These are phyloP conservation scores for Calephelis perditalis DNA, from an alignment of 2,888 invertebrate species.

Conservation along the genomic window DNA sequence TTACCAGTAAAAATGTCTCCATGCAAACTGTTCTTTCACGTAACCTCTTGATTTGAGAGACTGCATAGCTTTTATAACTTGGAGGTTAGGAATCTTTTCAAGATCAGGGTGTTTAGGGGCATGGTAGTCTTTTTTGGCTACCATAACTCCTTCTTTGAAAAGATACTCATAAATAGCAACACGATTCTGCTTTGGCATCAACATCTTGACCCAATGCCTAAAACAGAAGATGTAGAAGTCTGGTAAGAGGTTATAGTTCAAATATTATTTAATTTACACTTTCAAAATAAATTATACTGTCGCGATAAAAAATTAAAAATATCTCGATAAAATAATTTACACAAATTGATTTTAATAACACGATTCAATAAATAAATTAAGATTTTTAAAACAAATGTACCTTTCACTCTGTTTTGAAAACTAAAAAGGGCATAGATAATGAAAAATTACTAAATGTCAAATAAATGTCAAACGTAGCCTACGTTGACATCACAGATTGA, in stretches of 20 bases:
- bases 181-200: conserved; percentile 99
- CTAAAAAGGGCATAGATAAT: conserved; percentile 38
- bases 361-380: conserved; percentile 35
- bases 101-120: conserved; percentile 98
- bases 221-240: conserved; percentile 49
- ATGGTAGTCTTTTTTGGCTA: conserved; percentile 99
- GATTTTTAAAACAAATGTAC: conserved; percentile 36
- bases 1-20: conserved; percentile 99
- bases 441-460: conserved; percentile 11
- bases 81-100: conserved; percentile 96
- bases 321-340: not conserved
- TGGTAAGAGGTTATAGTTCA: conserved; percentile 39
- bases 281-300: conserved; percentile 9
- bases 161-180: conserved; percentile 98
- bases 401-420: conserved; percentile 48
- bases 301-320: not conserved
- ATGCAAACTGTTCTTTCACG: conserved; percentile 99
- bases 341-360: conserved; percentile 22
- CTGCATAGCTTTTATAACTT: conserved; percentile 99
- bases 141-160: conserved; percentile 99
- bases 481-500: too few species aligned
- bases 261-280: conserved; percentile 11
- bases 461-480: not conserved
- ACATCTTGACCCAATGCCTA: conserved; percentile 87
- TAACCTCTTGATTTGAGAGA: conserved; percentile 97